Evolutionary conservation across 2,113 vertebrate species (phyloP), one percentile per base, ranked within the genome.

Genomic region (Beaufortia kweichowensis): DNA sequence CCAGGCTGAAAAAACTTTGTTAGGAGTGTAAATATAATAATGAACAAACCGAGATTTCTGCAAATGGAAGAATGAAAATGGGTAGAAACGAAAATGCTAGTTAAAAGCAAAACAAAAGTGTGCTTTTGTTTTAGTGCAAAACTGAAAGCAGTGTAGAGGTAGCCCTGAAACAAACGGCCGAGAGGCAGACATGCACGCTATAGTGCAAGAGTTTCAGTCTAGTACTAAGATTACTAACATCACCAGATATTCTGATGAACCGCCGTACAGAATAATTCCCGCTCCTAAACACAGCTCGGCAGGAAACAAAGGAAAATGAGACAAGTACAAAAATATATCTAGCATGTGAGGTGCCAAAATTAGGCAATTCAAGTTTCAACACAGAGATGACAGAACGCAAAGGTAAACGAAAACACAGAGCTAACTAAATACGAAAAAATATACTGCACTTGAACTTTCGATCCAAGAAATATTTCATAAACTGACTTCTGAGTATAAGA

Each of bases 301-400:
- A 88, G 72, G 83, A 84, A 86, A 85, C 81, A 85, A 85, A 35
- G 31, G 23, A 72, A 21, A 61, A 24, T 62, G 55, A 46, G 35
- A 65, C 23, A 31, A 71, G 43, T 84, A 84, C 87, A 81, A 81
- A 89, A 83, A 87, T 81, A 84, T 87, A 88, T 87, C 79, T 87
- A 89, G 87, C 88, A 92, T 83, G 93, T 95, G 94, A 96, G 95
- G 94, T 96, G 94, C 95, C 93, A 93, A 89, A 92, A 94, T 84
- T 94, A 94, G 93, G 93, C 94, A 95, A 93, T 98, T 97, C 96
- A 98, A 98, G 95, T 96, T 53, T 53, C 3, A 21, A 75, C 72
- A 43, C 31, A 61, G 33, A 41, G 59, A 69, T 59, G 62, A 55
- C 90, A 0, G 78, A 70, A n/a, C n/a, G n/a, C n/a, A n/a, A n/a